These are phyloP conservation scores for Choloepus hoffmanni DNA, from an alignment of 2,113 vertebrate species.

Conservation along the genomic window DNA sequence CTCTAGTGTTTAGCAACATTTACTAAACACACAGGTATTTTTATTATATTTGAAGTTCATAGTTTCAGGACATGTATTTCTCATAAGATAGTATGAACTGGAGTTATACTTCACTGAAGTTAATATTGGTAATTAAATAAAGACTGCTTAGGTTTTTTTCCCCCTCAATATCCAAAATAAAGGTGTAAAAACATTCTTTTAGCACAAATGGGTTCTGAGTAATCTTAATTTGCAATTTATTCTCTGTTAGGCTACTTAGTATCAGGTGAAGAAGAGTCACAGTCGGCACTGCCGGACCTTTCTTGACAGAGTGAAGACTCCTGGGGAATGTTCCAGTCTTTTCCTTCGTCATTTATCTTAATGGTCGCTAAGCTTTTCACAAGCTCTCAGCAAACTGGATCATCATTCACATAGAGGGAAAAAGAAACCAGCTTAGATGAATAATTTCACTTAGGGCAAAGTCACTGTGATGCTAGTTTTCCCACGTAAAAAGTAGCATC, in stretches of 20 bases:
- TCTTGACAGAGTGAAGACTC: background rate
- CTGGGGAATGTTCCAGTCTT: background rate
- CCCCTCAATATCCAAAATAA: background rate
- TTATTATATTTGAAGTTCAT: conserved; percentile 57
- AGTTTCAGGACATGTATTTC: conserved; percentile 44
- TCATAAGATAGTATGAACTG: conserved; percentile 46
- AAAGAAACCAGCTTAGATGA: background rate
- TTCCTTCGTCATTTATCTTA: background rate
- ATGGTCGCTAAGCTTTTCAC: background rate
- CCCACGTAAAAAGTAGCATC: background rate
- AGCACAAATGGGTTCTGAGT: background rate
- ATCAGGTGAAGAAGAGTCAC: background rate
- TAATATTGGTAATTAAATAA: conserved; percentile 58
- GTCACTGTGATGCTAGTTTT: background rate
- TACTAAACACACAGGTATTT: background rate
- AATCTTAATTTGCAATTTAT: background rate
- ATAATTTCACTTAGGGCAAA: background rate
- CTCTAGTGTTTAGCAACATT: background rate
- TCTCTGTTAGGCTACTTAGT: background rate
- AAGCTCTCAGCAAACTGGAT: background rate
- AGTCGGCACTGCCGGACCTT: background rate
- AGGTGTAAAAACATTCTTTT: background rate
- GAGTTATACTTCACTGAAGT: conserved; percentile 64
- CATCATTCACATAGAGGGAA: background rate
- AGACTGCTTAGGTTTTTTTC: background rate